These are phyloP conservation scores for Pseudorhombus dupliciocellatus DNA, from an alignment of 2,113 vertebrate genomes.

Conservation along the genomic window DNA sequence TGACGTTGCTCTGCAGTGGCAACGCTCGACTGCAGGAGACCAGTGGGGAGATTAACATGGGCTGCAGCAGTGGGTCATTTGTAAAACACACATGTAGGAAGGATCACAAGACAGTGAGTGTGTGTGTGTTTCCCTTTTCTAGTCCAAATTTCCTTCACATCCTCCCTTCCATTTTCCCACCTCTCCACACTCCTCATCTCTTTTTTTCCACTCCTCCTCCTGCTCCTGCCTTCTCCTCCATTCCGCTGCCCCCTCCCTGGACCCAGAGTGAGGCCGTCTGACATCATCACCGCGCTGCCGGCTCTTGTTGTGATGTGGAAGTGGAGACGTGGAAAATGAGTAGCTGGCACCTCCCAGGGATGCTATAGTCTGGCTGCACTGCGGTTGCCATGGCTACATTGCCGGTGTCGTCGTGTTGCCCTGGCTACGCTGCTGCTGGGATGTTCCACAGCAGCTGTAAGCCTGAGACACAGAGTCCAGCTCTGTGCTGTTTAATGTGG, in stretches of 20 bases:
- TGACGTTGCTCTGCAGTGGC: background rate
- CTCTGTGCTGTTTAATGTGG: background rate
- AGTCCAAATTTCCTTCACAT: background rate
- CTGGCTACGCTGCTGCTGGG: slow-evolving; percentile 33
- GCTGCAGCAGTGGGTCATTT: slow-evolving; percentile 11
- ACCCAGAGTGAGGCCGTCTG: slow-evolving; percentile 30
- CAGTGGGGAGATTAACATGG: slow-evolving; percentile 5
- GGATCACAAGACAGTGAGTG: slow-evolving; percentile 2
- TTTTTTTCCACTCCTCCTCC: background rate
- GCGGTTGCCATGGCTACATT: slow-evolving; percentile 50
- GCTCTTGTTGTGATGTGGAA: slow-evolving; percentile 67
- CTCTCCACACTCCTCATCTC: background rate
- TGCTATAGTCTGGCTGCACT: slow-evolving; percentile 46
- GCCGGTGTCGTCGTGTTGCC: slow-evolving; percentile 49
- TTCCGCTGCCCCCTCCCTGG: background rate
- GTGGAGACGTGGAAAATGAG: slow-evolving; percentile 72
- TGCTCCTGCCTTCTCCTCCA: background rate
- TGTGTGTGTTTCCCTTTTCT: slow-evolving; percentile 7
- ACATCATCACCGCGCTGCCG: slow-evolving; percentile 73
- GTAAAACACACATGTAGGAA: slow-evolving; percentile 11
- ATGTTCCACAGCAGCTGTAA: slow-evolving; percentile 55
- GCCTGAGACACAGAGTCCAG: background rate
- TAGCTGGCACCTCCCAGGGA: slow-evolving; percentile 61
- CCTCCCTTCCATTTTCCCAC: background rate
- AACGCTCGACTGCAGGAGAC: background rate